A percentile compares a stretch with the other conserved stretches of the same genome.
phyloP scores from a whole-genome alignment of 2,797 vertebrate genomes.

The Neopelma chrysocephalum region DNA sequence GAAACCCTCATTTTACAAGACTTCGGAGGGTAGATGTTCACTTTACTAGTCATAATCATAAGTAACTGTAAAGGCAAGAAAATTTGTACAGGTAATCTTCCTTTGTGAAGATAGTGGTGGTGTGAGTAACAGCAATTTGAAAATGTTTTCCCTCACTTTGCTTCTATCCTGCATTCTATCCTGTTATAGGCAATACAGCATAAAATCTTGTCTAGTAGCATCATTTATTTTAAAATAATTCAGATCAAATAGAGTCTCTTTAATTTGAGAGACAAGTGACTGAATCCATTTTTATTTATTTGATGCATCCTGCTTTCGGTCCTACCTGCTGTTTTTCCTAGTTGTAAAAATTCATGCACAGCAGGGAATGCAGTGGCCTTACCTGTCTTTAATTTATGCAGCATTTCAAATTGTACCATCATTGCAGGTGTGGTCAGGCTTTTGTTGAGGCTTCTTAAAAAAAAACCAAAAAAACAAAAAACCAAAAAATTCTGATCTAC shows the following conservation, averaged over 20 bases:
- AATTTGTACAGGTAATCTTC: constrained; percentile 22
- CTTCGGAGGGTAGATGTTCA: constrained; percentile 14
- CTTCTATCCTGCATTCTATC: neutral
- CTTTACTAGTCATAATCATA: neutral
- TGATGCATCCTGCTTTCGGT: neutral
- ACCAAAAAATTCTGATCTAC: constrained; percentile 59
- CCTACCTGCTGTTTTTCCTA: constrained; percentile 21
- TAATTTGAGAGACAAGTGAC: constrained; percentile 38
- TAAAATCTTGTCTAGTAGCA: neutral
- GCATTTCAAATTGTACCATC: constrained; percentile 59
- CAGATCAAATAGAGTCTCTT: neutral
- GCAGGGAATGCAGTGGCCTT: constrained; percentile 45
- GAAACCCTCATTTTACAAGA: neutral
- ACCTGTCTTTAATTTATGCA: constrained; percentile 73
- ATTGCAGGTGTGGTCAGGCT: constrained; percentile 70
- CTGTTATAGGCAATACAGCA: neutral
- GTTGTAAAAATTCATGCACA: constrained; percentile 44
- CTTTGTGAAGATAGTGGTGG: neutral
- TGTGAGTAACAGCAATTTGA: constrained; percentile 5
- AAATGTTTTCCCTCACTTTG: constrained; percentile 29
- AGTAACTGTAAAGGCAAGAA: constrained; percentile 11
- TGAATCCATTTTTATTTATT: constrained; percentile 60
- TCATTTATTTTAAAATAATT: constrained; percentile 50
- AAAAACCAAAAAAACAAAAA: too few species aligned
- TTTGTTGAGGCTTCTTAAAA: constrained; percentile 60